These are phyloP conservation scores for Heliopora coerulea DNA, from an alignment of 92 coral and sea anemone genomes.

Conservation along the genomic window DNA sequence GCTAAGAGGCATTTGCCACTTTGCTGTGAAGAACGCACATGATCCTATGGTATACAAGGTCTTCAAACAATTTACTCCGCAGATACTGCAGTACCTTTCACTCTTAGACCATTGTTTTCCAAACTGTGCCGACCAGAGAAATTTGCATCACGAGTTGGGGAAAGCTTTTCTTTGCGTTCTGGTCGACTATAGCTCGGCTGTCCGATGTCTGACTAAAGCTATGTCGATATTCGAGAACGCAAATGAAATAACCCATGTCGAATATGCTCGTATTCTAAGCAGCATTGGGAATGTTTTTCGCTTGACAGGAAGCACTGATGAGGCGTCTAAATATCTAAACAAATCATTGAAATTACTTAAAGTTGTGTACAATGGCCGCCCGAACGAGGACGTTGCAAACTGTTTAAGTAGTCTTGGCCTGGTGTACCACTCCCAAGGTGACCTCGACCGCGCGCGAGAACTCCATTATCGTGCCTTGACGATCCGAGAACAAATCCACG, in stretches of 20 bases:
- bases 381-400: constrained; percentile 27
- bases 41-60: background rate
- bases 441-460: constrained; percentile 28
- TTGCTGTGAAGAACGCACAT: constrained; percentile 16
- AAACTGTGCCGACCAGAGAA: constrained; percentile 14
- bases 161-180: constrained; percentile 27
- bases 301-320: constrained; percentile 20
- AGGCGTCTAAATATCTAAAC: constrained; percentile 21
- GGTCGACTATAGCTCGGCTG: constrained; percentile 34
- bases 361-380: background rate
- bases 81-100: constrained; percentile 8
- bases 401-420: constrained; percentile 38
- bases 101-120: constrained; percentile 28
- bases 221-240: constrained; percentile 20
- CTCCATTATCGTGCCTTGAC: constrained; percentile 18
- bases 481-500: constrained; percentile 23
- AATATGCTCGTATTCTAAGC: constrained; percentile 25
- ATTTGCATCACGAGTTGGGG: constrained; percentile 24
- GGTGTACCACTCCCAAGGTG: constrained; percentile 32
- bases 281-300: constrained; percentile 40
- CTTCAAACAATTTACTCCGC: constrained; percentile 11
- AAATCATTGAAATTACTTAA: constrained; percentile 16
- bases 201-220: constrained; percentile 33
- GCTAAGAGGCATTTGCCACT: constrained; percentile 11
- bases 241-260: constrained; percentile 9